Evolutionary conservation across 2,888 invertebrate species (phyloP).

Genomic region (Synergus laeviventris): DNA sequence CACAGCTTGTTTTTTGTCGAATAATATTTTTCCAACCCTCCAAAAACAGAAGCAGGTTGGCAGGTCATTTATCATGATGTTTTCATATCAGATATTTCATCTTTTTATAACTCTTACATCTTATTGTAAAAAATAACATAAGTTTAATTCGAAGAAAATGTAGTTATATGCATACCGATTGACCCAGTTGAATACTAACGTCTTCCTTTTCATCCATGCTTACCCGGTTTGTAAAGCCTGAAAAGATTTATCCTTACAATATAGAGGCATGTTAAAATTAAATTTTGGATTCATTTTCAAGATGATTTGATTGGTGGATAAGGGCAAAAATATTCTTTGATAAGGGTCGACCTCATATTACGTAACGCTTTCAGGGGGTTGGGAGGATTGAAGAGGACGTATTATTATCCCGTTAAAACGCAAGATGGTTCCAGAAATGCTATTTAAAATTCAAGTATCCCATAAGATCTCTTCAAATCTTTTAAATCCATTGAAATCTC

Average conservation of each 20-base stretch:
- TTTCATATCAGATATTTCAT: background rate
- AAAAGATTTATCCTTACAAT: background rate
- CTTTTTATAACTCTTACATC: background rate
- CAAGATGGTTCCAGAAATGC: no score
- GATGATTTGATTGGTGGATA: no score
- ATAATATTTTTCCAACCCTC: background rate
- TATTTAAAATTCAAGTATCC: no score
- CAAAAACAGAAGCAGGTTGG: background rate
- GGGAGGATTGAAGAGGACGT: no score
- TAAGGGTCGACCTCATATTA: no score
- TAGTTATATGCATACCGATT: background rate
- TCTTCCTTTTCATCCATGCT: background rate
- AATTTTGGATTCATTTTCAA: no score
- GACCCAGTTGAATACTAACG: background rate
- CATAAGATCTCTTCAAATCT: no score
- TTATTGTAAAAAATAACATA: no score
- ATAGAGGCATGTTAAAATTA: background rate
- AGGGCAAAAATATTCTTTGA: no score
- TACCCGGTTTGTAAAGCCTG: background rate
- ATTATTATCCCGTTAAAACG: no score
- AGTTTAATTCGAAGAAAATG: background rate
- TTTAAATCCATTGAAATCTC: no score
- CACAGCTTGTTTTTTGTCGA: background rate
- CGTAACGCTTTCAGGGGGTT: no score
- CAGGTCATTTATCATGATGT: background rate